A percentile compares a stretch with the other conserved stretches of the same genome.
phyloP scores from a whole-genome alignment of 2,888 invertebrate genomes.

The Willowsia nigromaculata region DNA sequence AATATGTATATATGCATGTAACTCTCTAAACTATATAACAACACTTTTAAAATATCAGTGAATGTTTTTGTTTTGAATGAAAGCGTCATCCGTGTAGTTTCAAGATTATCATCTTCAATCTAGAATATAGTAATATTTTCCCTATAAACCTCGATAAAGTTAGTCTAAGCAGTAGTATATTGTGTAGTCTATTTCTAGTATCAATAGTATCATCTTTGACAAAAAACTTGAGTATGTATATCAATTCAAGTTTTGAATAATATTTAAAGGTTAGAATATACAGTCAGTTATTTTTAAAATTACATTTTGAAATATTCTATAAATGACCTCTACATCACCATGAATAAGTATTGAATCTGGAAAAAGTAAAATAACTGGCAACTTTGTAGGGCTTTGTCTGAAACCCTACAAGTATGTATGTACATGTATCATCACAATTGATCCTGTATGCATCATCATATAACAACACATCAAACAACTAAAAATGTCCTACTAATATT shows the following conservation, averaged over 20 bases:
- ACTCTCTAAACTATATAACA: background rate
- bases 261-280: background rate
- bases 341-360: background rate
- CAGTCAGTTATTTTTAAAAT: background rate
- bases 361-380: background rate
- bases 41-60: slow-evolving; percentile 10
- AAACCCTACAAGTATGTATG: no score
- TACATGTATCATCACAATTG: background rate
- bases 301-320: background rate
- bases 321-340: background rate
- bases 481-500: background rate
- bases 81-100: slow-evolving; percentile 65
- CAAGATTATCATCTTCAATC: slow-evolving; percentile 49
- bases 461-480: background rate
- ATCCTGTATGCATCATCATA: background rate
- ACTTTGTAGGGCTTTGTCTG: no score
- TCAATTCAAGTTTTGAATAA: background rate
- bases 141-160: no score
- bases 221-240: background rate
- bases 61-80: slow-evolving; percentile 60
- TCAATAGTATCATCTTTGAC: no score
- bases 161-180: slow-evolving; percentile 19
- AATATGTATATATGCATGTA: background rate
- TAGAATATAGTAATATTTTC: no score
- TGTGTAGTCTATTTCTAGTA: background rate